phyloP scores from a whole-genome alignment of 2,888 invertebrate genomes.

The Ochropleura plecta region DNA sequence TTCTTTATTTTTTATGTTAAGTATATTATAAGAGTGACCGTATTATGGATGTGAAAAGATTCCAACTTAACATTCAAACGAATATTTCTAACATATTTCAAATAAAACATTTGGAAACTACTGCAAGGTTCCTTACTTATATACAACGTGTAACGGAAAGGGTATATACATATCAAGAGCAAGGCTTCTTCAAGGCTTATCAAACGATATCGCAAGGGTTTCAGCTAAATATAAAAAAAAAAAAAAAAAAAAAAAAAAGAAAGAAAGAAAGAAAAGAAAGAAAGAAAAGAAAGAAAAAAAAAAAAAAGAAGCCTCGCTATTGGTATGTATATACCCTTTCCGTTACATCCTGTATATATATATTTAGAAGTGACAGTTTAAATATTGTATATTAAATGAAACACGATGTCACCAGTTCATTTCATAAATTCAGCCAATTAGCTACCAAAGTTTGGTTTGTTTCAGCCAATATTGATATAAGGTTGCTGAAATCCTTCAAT shows the following conservation, averaged over 20 bases:
- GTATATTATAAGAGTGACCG: neutral
- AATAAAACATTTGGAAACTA: neutral
- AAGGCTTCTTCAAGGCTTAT: no score
- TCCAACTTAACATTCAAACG: neutral
- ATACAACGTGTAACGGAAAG: no score
- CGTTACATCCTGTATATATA: no score
- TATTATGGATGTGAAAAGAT: neutral
- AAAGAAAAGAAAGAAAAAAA: no score
- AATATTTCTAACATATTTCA: neutral
- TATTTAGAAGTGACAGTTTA: no score
- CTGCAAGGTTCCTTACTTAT: neutral
- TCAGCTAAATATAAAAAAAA: no score
- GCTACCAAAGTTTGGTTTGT: constrained; percentile 1
- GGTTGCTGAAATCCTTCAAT: constrained; percentile 13
- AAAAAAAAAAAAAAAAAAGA: no score
- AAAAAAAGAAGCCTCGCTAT: no score
- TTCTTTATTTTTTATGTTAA: neutral
- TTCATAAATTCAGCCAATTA: constrained; percentile 20
- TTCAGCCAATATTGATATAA: constrained; percentile 26
- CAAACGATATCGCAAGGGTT: no score
- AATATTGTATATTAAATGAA: neutral
- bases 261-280: no score
- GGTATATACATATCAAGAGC: no score
- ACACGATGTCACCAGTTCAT: neutral
- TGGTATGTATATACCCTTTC: no score